phyloP scores from a whole-genome alignment of 2,797 vertebrate species.

The Borostomias antarcticus region DNA sequence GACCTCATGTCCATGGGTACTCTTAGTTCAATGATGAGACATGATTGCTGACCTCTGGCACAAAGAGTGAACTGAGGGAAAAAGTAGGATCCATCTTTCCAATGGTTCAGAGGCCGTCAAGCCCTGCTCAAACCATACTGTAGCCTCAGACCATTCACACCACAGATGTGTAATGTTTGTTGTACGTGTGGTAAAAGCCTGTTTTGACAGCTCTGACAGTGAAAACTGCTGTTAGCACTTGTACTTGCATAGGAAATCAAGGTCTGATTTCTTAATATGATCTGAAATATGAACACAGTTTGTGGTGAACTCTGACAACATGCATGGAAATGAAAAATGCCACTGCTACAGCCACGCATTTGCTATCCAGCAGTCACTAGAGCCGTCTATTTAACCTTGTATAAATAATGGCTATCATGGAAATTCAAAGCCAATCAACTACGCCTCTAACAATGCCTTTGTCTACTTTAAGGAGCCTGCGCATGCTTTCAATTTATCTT shows the following conservation, averaged over 20 bases:
- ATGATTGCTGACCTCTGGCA: not conserved
- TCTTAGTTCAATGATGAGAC: not conserved
- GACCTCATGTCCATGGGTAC: slow-evolving; percentile 10
- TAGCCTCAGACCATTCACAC: too few relatives aligned
- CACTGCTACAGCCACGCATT: not conserved
- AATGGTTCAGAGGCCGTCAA: too few relatives aligned
- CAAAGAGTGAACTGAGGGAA: not conserved
- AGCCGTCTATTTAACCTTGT: slow-evolving; percentile 17
- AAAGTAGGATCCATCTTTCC: not conserved
- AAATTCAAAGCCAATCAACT: slow-evolving; percentile 30
- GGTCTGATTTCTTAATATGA: too few relatives aligned
- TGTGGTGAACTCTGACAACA: too few relatives aligned
- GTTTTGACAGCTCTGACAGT: too few relatives aligned
- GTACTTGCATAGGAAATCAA: too few relatives aligned
- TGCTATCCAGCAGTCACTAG: slow-evolving; percentile 7
- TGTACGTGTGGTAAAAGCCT: too few relatives aligned
- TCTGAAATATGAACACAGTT: too few relatives aligned
- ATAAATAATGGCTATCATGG: slow-evolving; percentile 17
- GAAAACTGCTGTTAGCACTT: too few relatives aligned
- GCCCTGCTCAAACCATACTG: too few relatives aligned
- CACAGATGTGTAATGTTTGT: too few relatives aligned
- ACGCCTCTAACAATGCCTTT: slow-evolving; percentile 25
- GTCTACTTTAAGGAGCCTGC: slow-evolving; percentile 54
- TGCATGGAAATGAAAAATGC: not conserved
- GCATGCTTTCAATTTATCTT: slow-evolving; percentile 12